Percentiles rank a stretch among this genome's conserved stretches.
Conservation (phyloP, 2,113 vertebrate species). For the Pandion haliaetus region DNA sequence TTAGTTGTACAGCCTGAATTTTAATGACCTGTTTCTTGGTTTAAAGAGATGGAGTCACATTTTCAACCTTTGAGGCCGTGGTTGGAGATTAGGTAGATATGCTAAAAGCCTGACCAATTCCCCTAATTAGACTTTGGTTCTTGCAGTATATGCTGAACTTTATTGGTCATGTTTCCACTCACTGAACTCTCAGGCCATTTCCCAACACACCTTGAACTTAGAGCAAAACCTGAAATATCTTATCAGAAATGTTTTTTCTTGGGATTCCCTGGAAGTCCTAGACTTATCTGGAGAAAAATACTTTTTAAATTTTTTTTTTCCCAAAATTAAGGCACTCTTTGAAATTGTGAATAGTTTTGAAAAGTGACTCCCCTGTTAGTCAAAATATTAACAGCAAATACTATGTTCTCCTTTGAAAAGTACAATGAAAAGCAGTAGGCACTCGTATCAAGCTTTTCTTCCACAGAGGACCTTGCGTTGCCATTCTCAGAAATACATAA, state of each 20-base stretch:
- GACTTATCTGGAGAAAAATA: background rate
- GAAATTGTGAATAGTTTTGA: background rate
- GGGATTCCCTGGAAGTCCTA: background rate
- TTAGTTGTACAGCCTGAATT: background rate
- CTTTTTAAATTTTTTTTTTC: too few relatives aligned
- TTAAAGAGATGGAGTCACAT: background rate
- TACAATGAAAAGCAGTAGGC: background rate
- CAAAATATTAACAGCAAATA: background rate
- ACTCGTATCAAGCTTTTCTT: background rate
- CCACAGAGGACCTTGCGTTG: background rate
- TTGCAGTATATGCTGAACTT: background rate
- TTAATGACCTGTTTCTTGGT: background rate
- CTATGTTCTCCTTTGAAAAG: background rate
- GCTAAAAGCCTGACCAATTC: background rate
- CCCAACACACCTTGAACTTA: background rate
- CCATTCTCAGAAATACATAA: background rate
- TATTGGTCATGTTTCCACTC: background rate
- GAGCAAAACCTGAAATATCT: background rate
- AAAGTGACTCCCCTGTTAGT: background rate
- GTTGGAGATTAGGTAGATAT: background rate
- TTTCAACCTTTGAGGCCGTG: background rate
- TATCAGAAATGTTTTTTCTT: background rate
- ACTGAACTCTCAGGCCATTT: background rate
- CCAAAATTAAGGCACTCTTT: background rate
- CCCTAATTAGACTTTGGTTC: slow-evolving; percentile 1